These are phyloP conservation scores for Pollenia griseotomentosa DNA, from an alignment of 2,888 invertebrate genomes.

Conservation along the genomic window DNA sequence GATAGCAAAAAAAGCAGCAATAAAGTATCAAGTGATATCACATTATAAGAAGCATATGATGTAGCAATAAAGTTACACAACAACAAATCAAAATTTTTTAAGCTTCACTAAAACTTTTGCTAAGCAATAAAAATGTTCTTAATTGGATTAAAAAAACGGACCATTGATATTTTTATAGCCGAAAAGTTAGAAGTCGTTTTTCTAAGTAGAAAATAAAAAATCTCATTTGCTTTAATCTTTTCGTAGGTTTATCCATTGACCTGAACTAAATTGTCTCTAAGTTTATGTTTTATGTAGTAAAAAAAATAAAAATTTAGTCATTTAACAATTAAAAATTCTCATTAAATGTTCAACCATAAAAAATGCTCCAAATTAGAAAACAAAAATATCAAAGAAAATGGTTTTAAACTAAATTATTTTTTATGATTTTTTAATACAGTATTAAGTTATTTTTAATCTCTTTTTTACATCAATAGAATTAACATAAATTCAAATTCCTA, in stretches of 20 bases:
- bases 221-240: background rate
- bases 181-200: no score
- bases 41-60: no score
- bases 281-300: background rate
- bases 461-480: slow-evolving; percentile 40
- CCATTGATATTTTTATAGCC: no score
- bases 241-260: background rate
- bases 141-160: no score
- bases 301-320: slow-evolving; percentile 30
- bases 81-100: no score
- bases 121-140: no score
- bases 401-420: slow-evolving; percentile 44
- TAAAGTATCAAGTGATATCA: no score
- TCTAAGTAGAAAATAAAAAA: background rate
- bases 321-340: slow-evolving; percentile 10
- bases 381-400: background rate
- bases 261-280: background rate
- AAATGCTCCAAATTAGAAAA: background rate
- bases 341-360: slow-evolving; percentile 18
- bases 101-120: no score
- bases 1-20: no score
- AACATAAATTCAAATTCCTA: slow-evolving; percentile 35
- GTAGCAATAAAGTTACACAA: no score
- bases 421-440: slow-evolving; percentile 55
- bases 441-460: slow-evolving; percentile 33